A percentile compares a stretch with the other conserved stretches of the same genome.
These are phyloP conservation scores for Siniperca scherzeri DNA, from an alignment of 2,797 vertebrate species.

Conservation along the genomic window DNA sequence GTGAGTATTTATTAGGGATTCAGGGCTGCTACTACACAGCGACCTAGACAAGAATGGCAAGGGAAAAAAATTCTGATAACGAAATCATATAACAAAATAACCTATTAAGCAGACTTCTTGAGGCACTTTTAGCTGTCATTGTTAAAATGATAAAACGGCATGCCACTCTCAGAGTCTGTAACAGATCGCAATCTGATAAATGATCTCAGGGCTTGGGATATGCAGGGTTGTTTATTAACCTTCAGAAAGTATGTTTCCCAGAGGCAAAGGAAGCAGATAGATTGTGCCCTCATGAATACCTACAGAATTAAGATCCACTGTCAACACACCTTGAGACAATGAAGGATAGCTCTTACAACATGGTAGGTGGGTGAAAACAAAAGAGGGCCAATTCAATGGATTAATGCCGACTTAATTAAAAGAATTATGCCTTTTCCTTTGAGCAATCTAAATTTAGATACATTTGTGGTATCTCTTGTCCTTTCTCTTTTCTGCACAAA, in stretches of 20 bases:
- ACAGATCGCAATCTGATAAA: constrained; percentile 85
- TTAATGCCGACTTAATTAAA: constrained; percentile 78
- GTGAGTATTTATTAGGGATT: constrained; percentile 81
- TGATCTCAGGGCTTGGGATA: constrained; percentile 80
- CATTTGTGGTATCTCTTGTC: constrained; percentile 59
- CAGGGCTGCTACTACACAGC: constrained; percentile 69
- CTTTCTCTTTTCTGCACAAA: constrained; percentile 52
- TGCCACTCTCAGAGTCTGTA: constrained; percentile 83
- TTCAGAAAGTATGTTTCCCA: constrained; percentile 85
- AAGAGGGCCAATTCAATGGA: constrained; percentile 44
- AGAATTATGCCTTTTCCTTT: constrained; percentile 75
- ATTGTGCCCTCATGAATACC: constrained; percentile 83
- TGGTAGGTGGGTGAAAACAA: constrained; percentile 47
- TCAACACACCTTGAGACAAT: constrained; percentile 78
- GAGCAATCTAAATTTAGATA: constrained; percentile 79
- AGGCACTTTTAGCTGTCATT: constrained; percentile 82
- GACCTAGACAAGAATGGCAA: constrained; percentile 66
- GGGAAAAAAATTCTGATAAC: constrained; percentile 69
- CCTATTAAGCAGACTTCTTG: constrained; percentile 84
- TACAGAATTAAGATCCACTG: constrained; percentile 80
- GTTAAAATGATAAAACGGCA: constrained; percentile 87
- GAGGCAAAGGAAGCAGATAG: constrained; percentile 78
- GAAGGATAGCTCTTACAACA: constrained; percentile 65
- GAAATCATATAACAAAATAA: constrained; percentile 87
- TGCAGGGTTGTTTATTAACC: constrained; percentile 87